phyloP scores from a whole-genome alignment of 2,113 vertebrate genomes.

The Litocranius walleri region DNA sequence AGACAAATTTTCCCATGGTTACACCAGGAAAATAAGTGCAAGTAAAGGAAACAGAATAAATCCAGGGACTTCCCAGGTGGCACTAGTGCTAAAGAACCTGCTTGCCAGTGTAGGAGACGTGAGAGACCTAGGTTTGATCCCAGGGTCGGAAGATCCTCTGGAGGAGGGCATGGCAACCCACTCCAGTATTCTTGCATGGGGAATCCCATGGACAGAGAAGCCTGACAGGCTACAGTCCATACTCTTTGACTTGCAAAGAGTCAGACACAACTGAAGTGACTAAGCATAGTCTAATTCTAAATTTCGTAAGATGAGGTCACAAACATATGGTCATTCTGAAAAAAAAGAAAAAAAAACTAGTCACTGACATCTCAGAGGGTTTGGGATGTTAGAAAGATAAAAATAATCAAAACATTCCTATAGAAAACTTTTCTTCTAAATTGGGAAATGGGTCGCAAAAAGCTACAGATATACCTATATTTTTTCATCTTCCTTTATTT shows the following conservation, averaged over 20 bases:
- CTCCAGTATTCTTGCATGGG: background rate
- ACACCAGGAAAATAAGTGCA: background rate
- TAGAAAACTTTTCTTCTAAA: background rate
- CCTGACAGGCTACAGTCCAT: background rate
- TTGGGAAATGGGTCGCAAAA: background rate
- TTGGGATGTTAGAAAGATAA: background rate
- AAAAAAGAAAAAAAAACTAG: background rate
- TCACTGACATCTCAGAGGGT: background rate
- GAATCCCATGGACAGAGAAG: background rate
- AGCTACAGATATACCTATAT: background rate
- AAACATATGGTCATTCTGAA: background rate
- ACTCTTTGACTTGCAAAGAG: background rate
- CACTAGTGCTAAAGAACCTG: background rate
- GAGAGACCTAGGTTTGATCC: background rate
- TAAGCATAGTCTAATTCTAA: background rate
- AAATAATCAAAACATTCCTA: background rate
- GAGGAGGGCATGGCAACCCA: background rate
- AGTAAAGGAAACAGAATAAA: background rate
- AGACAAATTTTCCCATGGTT: background rate
- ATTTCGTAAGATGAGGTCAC: background rate
- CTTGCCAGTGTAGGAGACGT: background rate
- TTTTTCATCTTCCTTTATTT: background rate
- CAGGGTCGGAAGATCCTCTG: background rate
- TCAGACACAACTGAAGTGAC: background rate
- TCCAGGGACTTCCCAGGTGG: background rate